Conservation (phyloP, 2,888 invertebrate genomes). For the Vandiemenella viatica region DNA sequence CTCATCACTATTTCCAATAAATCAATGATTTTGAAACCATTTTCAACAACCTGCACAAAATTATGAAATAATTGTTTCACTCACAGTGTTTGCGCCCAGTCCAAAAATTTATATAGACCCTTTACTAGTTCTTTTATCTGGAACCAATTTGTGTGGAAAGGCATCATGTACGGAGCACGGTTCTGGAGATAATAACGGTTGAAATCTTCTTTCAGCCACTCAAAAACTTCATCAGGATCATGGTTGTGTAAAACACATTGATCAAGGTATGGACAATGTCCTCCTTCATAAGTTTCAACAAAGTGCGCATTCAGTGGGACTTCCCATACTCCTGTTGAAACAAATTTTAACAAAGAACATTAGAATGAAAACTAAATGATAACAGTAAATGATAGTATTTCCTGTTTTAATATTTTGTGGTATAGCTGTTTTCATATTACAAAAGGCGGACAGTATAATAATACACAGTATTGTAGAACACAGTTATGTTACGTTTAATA, state of each 20-base stretch:
- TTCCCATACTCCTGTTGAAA: constrained; percentile 66
- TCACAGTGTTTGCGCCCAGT: constrained; percentile 60
- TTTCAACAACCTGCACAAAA: no score
- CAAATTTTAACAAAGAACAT: no score
- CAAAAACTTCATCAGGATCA: constrained; percentile 55
- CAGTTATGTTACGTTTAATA: no score
- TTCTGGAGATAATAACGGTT: constrained; percentile 71
- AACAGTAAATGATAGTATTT: no score
- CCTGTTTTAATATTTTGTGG: background rate
- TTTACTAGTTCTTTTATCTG: constrained; percentile 67
- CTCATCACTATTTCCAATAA: no score
- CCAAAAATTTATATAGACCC: constrained; percentile 72
- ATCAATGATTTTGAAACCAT: no score
- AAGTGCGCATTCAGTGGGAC: constrained; percentile 81
- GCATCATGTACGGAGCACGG: constrained; percentile 85
- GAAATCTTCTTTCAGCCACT: constrained; percentile 85
- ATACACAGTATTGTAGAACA: no score
- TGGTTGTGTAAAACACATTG: constrained; percentile 84
- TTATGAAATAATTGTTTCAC: no score
- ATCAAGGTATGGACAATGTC: constrained; percentile 82
- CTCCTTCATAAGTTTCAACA: constrained; percentile 75
- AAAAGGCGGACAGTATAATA: no score
- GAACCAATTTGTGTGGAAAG: constrained; percentile 95
- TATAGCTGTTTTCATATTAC: background rate
- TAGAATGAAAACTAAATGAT: no score